A percentile compares a stretch with the other conserved stretches of the same genome.
Conservation (phyloP, 2,888 invertebrate genomes). For the Cordylochernes scorpioides region DNA sequence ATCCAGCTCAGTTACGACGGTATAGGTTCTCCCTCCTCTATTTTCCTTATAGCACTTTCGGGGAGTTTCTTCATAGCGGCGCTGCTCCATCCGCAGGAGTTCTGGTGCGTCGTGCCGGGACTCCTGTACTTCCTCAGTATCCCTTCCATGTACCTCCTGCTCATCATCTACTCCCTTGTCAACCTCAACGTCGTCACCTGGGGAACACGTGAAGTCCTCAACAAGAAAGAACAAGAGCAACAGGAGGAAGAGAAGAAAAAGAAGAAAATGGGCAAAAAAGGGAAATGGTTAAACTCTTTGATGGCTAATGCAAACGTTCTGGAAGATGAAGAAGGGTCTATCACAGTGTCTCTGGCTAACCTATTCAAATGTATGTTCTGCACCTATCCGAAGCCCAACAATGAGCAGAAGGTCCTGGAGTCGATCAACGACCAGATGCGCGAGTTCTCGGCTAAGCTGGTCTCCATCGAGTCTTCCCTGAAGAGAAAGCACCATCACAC, state of each 20-base stretch:
- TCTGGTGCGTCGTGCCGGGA: constrained; percentile 42
- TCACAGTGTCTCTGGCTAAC: constrained; percentile 64
- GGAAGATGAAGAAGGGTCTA: constrained; percentile 47
- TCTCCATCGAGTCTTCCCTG: too few relatives aligned
- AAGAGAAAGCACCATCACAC: too few relatives aligned
- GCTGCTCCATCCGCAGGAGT: constrained; percentile 71
- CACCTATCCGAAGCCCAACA: constrained; percentile 65
- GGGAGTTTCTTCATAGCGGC: constrained; percentile 87
- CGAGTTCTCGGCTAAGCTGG: constrained; percentile 21
- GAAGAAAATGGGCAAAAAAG: constrained; percentile 3
- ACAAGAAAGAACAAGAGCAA: constrained; percentile 79
- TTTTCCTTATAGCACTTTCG: constrained; percentile 80
- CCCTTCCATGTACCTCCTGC: constrained; percentile 75
- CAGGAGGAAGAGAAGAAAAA: constrained; percentile 44
- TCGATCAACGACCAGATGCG: constrained; percentile 24
- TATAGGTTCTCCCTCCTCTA: constrained; percentile 80
- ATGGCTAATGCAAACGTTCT: constrained; percentile 20
- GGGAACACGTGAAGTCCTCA: constrained; percentile 65
- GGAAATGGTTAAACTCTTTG: constrained; percentile 7
- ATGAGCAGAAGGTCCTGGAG: constrained; percentile 48
- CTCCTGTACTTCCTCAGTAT: constrained; percentile 65
- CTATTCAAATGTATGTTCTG: constrained; percentile 68
- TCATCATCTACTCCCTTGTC: constrained; percentile 69
- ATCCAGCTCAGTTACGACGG: constrained; percentile 90
- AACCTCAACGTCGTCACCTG: constrained; percentile 78